Evolutionary conservation across 1,140 invertebrate genomes (phyloP).

Genomic region (Conus ventricosus): DNA sequence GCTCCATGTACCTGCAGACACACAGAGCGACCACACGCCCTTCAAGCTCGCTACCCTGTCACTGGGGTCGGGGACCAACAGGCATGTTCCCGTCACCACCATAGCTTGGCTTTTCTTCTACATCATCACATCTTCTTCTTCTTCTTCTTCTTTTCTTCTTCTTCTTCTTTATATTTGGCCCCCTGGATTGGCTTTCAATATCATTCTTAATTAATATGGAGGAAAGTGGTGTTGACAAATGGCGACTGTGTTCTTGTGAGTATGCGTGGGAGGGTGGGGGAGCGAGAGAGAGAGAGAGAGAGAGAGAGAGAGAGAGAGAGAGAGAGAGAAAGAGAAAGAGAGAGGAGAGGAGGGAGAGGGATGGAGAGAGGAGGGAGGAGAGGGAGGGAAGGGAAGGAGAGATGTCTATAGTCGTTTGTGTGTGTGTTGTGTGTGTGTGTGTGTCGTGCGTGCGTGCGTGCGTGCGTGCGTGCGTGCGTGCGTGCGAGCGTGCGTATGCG

Average conservation of each 20-base stretch:
- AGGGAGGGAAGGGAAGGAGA: neutral
- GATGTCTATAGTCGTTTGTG: neutral
- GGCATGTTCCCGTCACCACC: too few relatives aligned
- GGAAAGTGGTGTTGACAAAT: too few relatives aligned
- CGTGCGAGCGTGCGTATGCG: neutral
- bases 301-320: neutral
- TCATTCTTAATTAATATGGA: too few relatives aligned
- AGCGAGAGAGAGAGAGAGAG: neutral
- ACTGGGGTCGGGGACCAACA: too few relatives aligned
- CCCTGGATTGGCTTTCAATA: too few relatives aligned
- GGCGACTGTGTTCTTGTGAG: neutral
- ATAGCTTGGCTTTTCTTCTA: too few relatives aligned
- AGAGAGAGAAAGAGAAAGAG: neutral
- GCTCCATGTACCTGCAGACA: slow-evolving; percentile 38
- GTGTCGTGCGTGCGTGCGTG: neutral
- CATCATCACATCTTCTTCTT: too few relatives aligned
- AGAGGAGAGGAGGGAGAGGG: neutral
- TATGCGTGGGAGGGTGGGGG: neutral
- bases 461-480: neutral
- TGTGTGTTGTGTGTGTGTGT: neutral
- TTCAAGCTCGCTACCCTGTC: too few relatives aligned
- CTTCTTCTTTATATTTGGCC: too few relatives aligned
- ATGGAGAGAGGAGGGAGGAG: neutral
- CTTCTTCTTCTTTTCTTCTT: too few relatives aligned
- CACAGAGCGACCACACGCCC: neutral